Percentiles rank a stretch among this genome's conserved stretches.
phyloP scores from a whole-genome alignment of 2,888 invertebrate species.

The Bedellia somnulentella region DNA sequence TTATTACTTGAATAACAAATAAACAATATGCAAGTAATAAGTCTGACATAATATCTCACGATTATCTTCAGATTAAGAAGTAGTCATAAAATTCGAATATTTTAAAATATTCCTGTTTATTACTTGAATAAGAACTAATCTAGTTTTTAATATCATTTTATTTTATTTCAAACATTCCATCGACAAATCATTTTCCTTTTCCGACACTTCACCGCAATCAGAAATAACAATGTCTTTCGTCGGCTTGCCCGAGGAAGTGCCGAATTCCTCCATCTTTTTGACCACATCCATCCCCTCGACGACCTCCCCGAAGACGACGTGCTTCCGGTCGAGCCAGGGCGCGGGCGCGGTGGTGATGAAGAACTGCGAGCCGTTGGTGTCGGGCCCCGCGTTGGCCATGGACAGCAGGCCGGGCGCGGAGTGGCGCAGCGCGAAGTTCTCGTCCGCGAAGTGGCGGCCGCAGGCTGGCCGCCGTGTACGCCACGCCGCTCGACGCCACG shows the following conservation, averaged over 20 bases:
- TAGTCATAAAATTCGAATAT: too few species aligned
- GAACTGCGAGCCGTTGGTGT: constrained; percentile 91
- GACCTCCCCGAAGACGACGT: constrained; percentile 84
- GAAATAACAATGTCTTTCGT: constrained; percentile 70
- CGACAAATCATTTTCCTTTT: too few species aligned
- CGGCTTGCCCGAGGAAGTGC: constrained; percentile 77
- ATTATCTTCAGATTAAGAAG: too few species aligned
- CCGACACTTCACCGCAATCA: constrained; percentile 70
- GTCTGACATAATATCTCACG: too few species aligned
- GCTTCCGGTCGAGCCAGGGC: constrained; percentile 82
- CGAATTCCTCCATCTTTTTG: constrained; percentile 73
- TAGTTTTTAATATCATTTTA: too few species aligned
- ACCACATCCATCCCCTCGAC: constrained; percentile 84
- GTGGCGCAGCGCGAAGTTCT: constrained; percentile 86
- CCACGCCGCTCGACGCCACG: too few species aligned
- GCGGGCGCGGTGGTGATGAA: constrained; percentile 87
- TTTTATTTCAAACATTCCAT: too few species aligned
- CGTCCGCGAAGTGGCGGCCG: constrained; percentile 89
- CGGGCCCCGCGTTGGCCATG: constrained; percentile 87
- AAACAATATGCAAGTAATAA: too few species aligned
- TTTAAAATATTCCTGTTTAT: too few species aligned
- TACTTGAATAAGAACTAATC: too few species aligned
- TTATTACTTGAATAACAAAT: too few species aligned
- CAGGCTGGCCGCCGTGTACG: too few species aligned
- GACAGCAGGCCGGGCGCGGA: constrained; percentile 79